Evolutionary conservation across 1,140 invertebrate genomes (phyloP), one percentile per base, ranked within the genome.

Genomic region (Eulimnadia texana): DNA sequence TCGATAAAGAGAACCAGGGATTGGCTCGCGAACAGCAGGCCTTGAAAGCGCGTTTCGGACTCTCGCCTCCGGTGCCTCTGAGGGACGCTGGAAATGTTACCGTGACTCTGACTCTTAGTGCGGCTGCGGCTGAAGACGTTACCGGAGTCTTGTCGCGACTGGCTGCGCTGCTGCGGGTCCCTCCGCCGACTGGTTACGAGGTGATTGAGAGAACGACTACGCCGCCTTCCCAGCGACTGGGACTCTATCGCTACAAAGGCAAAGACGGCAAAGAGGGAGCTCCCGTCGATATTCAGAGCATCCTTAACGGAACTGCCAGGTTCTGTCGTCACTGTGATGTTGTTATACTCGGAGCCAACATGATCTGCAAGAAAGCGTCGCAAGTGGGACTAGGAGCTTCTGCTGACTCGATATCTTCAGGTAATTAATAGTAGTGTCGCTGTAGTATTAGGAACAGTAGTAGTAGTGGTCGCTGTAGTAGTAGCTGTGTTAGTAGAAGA

Each of bases 291-390:
- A 90, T 94, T 66, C 90, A 93, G 72, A 88, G 85, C 67, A 86
- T 94, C 67, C 74, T 94, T 16, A 70, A 73, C 20, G 88, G 89
- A 50, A 84, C 83, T 6, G 86, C 86, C 0, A 90, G 89, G 70
- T 93, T 93, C 72, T 96, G 93, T 73, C 79, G 85, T 28, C 88
- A 92, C 69, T 96, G 91, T 74, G 90, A 93, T 71, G 84, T 91
- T 53, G 85, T 91, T 13, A 88, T 94, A 65, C 74, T 90, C 55
- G 88, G 85, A 72, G 85, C 83, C 28, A 57, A 29, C 55, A 57
- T 33, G 64, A 85, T 92, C 24, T 75, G 82, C 62, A 91, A 89
- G 66, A 90, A 85, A 74, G 82, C 84, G 3, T 82, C 84, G 1
- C 88, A 93, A 68, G 79, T 93, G 64, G 84, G 85, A 28, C 33